Evolutionary conservation across 2,113 vertebrate species (phyloP).

Genomic region (Gadus macrocephalus): DNA sequence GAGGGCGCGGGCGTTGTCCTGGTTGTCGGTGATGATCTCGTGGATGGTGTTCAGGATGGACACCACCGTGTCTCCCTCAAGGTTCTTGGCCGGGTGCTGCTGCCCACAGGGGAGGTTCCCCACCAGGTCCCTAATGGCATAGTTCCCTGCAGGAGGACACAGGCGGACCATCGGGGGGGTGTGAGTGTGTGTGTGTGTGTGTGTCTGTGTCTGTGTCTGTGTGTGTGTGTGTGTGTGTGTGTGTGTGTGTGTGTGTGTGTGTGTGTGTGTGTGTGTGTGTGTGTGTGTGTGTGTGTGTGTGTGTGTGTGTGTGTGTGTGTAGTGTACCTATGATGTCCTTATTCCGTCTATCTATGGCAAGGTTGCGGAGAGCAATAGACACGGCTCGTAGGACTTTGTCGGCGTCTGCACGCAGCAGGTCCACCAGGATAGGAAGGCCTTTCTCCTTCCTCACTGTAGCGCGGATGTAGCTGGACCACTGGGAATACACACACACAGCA

Average conservation of each 20-base stretch:
- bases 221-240: no score
- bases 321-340: conserved; percentile 93
- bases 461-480: conserved; percentile 96
- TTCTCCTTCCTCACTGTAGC: conserved; percentile 93
- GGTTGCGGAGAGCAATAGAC: conserved; percentile 73
- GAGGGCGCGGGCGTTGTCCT: conserved; percentile 87
- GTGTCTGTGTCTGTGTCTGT: no score
- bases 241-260: no score
- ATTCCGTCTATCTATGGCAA: conserved; percentile 88
- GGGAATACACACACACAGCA: neutral
- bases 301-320: no score
- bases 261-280: no score
- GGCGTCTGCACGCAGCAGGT: conserved; percentile 71
- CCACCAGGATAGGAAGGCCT: conserved; percentile 81
- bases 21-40: conserved; percentile 92
- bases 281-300: no score
- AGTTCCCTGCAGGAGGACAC: conserved; percentile 76
- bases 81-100: conserved; percentile 83
- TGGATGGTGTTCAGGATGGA: conserved; percentile 93
- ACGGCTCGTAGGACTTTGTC: conserved; percentile 76
- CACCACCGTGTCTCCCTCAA: conserved; percentile 93
- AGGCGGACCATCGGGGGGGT: neutral
- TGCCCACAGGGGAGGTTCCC: conserved; percentile 85
- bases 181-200: neutral
- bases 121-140: conserved; percentile 90